Evolutionary conservation across 2,113 vertebrate genomes (phyloP).

Genomic region (Jacana jacana): DNA sequence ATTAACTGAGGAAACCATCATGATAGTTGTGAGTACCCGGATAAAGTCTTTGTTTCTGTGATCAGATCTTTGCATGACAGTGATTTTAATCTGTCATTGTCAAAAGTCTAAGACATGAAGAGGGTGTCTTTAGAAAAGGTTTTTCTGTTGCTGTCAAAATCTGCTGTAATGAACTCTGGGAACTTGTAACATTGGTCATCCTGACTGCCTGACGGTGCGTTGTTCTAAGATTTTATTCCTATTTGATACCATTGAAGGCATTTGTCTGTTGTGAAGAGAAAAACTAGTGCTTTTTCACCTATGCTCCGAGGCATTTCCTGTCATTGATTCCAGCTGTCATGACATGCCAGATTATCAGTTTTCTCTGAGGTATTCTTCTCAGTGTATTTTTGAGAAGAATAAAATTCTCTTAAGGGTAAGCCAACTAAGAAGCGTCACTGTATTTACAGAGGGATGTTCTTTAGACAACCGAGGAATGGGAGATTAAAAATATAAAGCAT

Average conservation of each 20-base stretch:
- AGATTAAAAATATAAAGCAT: neutral
- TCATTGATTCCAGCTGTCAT: neutral
- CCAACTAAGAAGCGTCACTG: neutral
- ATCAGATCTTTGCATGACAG: neutral
- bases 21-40: rapidly evolving
- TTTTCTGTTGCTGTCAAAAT: neutral
- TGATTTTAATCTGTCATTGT: neutral
- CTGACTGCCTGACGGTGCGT: neutral
- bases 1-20: neutral
- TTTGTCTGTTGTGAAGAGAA: neutral
- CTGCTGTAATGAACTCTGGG: neutral
- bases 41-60: neutral
- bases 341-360: neutral
- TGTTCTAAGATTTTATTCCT: neutral
- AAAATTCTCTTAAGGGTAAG: neutral
- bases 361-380: neutral
- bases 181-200: neutral
- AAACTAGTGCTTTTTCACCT: neutral
- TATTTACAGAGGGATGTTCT: neutral
- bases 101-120: neutral
- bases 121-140: neutral
- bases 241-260: neutral
- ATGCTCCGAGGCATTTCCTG: neutral
- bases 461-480: neutral
- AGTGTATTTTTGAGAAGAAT: neutral